phyloP scores from a whole-genome alignment of 1,140 invertebrate genomes.

The Heliothis virescens region DNA sequence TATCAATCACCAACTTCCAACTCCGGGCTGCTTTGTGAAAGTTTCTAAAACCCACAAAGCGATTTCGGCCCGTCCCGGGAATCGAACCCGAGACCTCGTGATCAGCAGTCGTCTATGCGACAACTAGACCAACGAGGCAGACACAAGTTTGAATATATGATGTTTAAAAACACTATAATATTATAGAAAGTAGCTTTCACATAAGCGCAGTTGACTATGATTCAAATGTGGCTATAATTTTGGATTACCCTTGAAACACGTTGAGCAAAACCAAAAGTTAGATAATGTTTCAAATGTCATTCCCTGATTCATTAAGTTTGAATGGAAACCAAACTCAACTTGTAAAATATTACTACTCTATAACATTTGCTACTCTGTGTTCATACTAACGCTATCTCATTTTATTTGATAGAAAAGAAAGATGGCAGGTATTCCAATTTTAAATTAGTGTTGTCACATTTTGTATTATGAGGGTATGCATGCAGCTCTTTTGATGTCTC shows the following conservation, averaged over 20 bases:
- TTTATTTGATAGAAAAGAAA: not conserved
- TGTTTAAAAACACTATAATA: too few species aligned
- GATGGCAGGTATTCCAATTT: too few species aligned
- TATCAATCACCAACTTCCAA: too few species aligned
- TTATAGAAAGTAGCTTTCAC: not conserved
- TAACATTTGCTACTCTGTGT: not conserved
- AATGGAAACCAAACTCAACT: not conserved
- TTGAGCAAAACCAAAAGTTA: too few species aligned
- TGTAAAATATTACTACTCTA: not conserved
- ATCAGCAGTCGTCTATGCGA: too few species aligned
- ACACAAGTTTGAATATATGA: too few species aligned
- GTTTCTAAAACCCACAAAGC: too few species aligned
- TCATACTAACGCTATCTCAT: not conserved
- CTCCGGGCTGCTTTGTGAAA: too few species aligned
- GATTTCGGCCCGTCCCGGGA: too few species aligned
- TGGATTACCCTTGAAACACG: not conserved
- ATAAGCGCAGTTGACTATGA: conserved; percentile 5
- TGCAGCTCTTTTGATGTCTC: conserved; percentile 2
- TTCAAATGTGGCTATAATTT: not conserved
- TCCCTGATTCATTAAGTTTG: not conserved
- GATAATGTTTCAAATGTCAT: not conserved
- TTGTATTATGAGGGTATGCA: conserved; percentile 3
- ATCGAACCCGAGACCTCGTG: too few species aligned
- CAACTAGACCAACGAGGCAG: too few species aligned
- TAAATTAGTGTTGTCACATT: not conserved